phyloP scores from a whole-genome alignment of 2,797 vertebrate genomes.

The Pristis pectinata region DNA sequence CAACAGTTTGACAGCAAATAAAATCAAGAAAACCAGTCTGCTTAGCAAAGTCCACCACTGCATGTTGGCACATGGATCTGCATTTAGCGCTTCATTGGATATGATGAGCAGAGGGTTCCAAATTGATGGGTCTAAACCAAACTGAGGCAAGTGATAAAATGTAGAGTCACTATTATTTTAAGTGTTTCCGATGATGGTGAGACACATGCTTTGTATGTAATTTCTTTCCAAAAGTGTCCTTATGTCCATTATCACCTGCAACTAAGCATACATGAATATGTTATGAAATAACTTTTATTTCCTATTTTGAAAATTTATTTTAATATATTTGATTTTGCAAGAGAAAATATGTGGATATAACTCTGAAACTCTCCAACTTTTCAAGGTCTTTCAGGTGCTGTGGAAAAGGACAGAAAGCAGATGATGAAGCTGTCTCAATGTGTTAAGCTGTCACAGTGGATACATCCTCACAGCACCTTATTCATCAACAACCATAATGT shows the following conservation, averaged over 20 bases:
- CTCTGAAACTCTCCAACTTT: not conserved
- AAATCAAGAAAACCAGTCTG: not conserved
- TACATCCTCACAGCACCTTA: constrained; percentile 38
- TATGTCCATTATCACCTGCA: not conserved
- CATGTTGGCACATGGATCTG: not conserved
- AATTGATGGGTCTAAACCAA: not conserved
- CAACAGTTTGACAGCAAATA: not conserved
- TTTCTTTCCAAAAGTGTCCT: not conserved
- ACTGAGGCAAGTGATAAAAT: not conserved
- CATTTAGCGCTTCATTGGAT: not conserved
- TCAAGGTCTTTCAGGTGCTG: constrained; percentile 39
- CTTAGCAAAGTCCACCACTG: not conserved
- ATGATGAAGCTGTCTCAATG: constrained; percentile 40
- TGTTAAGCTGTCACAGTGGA: constrained; percentile 42
- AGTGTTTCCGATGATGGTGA: not conserved
- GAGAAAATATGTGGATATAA: not conserved
- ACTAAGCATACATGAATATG: not conserved
- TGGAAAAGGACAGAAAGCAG: constrained; percentile 37
- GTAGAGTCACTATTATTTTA: not conserved
- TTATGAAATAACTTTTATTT: not conserved
- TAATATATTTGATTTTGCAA: too few relatives aligned
- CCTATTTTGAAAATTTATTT: not conserved
- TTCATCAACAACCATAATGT: constrained; percentile 39
- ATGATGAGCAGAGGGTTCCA: not conserved
- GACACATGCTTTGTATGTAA: not conserved